Conservation (phyloP, 2,797 vertebrate genomes). For the Acropternis orthonyx region DNA sequence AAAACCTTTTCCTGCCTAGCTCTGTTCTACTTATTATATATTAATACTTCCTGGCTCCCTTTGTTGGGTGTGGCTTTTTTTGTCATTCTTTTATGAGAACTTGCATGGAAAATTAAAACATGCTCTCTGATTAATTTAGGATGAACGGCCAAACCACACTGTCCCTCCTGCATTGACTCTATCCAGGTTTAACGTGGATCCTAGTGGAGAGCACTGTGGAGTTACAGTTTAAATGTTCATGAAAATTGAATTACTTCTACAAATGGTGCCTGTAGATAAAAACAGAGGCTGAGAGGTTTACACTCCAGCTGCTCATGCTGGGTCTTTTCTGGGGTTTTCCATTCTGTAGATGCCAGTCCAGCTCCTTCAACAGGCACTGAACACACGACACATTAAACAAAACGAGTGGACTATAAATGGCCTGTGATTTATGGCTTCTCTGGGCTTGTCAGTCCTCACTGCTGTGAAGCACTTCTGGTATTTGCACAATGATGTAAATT, state of each 20-base stretch:
- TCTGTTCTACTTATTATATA: background rate
- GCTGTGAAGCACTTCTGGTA: slow-evolving; percentile 24
- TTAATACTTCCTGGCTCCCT: slow-evolving; percentile 18
- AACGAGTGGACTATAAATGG: slow-evolving; percentile 31
- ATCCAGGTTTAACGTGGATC: background rate
- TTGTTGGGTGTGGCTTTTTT: slow-evolving; percentile 31
- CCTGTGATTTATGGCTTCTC: slow-evolving; percentile 13
- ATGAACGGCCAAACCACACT: background rate
- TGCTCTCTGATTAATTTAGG: background rate
- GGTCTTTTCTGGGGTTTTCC: background rate
- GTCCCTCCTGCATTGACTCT: background rate
- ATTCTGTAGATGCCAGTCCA: background rate
- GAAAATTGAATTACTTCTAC: background rate
- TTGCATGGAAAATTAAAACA: slow-evolving; percentile 2
- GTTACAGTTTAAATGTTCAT: background rate
- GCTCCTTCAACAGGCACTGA: background rate
- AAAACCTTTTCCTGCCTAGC: background rate
- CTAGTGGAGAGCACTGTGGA: background rate
- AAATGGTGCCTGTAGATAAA: background rate
- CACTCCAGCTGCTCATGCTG: background rate
- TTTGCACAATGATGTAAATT: slow-evolving; percentile 19
- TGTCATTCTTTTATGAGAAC: background rate
- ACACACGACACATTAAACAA: background rate
- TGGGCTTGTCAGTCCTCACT: slow-evolving; percentile 14
- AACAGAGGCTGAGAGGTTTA: background rate